Base-by-base conservation (phyloP, 2,888 invertebrate species). In the Melanargia galathea region DNA sequence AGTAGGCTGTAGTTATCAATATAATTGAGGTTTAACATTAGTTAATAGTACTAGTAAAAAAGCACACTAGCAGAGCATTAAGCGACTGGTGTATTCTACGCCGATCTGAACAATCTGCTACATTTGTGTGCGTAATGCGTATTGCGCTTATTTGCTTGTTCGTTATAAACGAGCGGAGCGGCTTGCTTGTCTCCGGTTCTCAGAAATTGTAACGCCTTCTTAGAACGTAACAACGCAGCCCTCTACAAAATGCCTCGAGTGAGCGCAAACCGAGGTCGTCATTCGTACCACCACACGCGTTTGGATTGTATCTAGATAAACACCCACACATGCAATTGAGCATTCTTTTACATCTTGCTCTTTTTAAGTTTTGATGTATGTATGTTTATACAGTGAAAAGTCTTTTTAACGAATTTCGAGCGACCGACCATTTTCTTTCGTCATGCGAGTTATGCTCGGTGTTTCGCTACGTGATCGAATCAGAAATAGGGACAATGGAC, bases 151-250 rank as follows among this genome's bases (percentile, higher is more conserved):
- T 87, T 87, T 86, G 83, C 84, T 83, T 76, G 80, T 76, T 81
- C 81, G 81, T 82, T 84, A 82, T 77, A 81, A 82, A 82, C 80
- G 81, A 83, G 78, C 78, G 74, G 80, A 83, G 82, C 82, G 81
- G 83, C 80, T 87, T 80, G 84, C 83, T 86, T 89, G 90, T 89
- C 89, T 84, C 84, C 82, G 80, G 78, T 92, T 91, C 89, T 90
- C 79, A 82, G 90, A 92, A 92, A 87, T 85, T 88, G 86, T 90
- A 89, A 90, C 87, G 90, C 90, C 90, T 92, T 92, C 92, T 90
- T 80, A 80, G 92, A 90, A 91, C 83, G 83, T 80, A 86, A 83
- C 80, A 82, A 86, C 83, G 81, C 82, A 82, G 80, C 79, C 83
- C 83, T 83, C 83, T 83, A 82, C 84, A 69, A 77, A 56, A 75